Conservation (phyloP, 2,113 vertebrate genomes). For the Stegostoma tigrinum region DNA sequence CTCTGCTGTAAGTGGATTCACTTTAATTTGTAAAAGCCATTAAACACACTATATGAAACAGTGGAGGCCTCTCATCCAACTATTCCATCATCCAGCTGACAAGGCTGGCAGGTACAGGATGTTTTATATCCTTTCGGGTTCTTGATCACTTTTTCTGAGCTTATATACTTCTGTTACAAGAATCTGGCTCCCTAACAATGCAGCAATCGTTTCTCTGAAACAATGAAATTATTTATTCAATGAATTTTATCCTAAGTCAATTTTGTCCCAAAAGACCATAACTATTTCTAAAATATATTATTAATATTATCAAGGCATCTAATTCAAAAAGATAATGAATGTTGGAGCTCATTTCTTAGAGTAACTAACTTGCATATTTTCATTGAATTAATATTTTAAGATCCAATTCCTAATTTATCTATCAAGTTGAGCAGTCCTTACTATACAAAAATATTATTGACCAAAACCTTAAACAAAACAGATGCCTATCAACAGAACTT, state of each 20-base stretch:
- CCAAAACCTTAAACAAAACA: neutral
- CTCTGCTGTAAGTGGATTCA: too few relatives aligned
- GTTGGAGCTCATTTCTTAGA: neutral
- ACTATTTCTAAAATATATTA: neutral
- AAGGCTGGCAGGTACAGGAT: neutral
- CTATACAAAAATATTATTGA: neutral
- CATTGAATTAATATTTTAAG: slow-evolving; percentile 8
- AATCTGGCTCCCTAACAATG: neutral
- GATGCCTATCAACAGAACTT: neutral
- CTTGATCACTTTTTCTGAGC: neutral
- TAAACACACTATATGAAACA: too few relatives aligned
- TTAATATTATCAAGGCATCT: neutral
- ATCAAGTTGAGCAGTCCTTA: neutral
- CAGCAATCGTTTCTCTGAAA: neutral
- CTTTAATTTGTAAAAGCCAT: too few relatives aligned
- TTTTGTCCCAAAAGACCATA: neutral
- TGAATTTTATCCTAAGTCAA: neutral
- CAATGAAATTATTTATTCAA: neutral
- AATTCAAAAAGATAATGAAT: slow-evolving; percentile 13
- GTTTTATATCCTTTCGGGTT: neutral
- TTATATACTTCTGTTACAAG: neutral
- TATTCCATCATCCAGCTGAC: neutral
- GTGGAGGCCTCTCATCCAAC: too few relatives aligned
- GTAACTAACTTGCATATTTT: slow-evolving; percentile 1
- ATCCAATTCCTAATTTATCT: neutral